Evolutionary conservation across 2,113 vertebrate genomes (phyloP).

Genomic region (Grallaria varia): DNA sequence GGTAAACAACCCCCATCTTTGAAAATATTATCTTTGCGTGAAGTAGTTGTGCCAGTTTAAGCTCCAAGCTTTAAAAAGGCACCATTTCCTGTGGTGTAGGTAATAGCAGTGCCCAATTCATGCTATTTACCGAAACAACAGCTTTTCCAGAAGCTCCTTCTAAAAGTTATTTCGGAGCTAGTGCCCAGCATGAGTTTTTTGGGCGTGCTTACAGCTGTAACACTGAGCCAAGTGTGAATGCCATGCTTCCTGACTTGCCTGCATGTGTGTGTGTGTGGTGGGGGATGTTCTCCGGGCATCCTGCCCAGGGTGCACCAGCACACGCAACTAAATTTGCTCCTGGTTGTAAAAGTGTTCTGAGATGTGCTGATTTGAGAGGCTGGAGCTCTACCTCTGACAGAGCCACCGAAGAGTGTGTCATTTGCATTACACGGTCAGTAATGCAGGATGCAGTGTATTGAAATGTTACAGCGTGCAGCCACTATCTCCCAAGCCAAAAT

Average conservation of each 20-base stretch:
- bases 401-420: neutral
- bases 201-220: neutral
- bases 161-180: neutral
- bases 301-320: neutral
- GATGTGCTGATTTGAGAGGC: neutral
- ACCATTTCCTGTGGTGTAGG: neutral
- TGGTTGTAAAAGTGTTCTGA: neutral
- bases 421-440: neutral
- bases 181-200: neutral
- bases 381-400: neutral
- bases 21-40: neutral
- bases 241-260: neutral
- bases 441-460: neutral
- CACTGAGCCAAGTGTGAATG: neutral
- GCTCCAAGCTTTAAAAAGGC: neutral
- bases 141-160: neutral
- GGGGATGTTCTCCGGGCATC: neutral
- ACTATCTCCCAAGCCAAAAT: neutral
- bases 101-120: neutral
- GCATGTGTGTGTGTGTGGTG: rapidly evolving
- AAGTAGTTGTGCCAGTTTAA: neutral
- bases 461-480: rapidly evolving
- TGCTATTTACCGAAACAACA: neutral
- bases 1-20: neutral
- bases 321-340: neutral